Evolutionary conservation across 2,797 vertebrate genomes (phyloP), one percentile per base, ranked within the genome.

Genomic region (Hephaestus fuliginosus): DNA sequence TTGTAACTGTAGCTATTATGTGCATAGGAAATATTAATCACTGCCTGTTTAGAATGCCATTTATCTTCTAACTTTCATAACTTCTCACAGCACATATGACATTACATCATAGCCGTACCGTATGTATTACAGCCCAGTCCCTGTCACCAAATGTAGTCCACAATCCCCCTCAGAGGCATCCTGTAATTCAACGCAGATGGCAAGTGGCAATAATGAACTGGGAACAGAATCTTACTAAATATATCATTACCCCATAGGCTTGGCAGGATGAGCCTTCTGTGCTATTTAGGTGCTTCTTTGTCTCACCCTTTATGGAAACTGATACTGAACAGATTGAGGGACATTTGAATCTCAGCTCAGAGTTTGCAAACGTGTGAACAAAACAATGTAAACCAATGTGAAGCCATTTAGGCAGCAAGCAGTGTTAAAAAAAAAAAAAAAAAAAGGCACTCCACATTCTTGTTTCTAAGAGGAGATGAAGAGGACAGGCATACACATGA

Each of bases 171-270:
- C 53, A 36, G 72, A 92, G 92, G 86, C 86, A 85, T 92, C 55
- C 83, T 88, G 62, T 71, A 74, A 83, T 86, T 85, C 85, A 89
- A 75, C 76, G 55, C 93, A 94, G 90, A 94, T 94, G 94, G 94
- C 85, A 88, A 88, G 84, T 87, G 82, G 82, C 82, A 91, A 90
- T 86, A 91, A 85, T 82, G 92, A 88, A 92, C 74, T 91, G 90
- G 86, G 88, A 89, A 85, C 66, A 77, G 69, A 83, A 83, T 90
- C 84, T 86, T 84, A 85, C 89, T 94, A 93, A 94, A 94, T 92
- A 93, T 93, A 91, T 86, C 78, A 92, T 93, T 85, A 88, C 62
- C 81, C 90, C 90, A 88, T 83, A 89, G 86, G 90, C 86, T 86
- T 84, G 86, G 87, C 85, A 89, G 66, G 56, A 85, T 67, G 20